Conservation (phyloP, 2,888 invertebrate species). For the Torymus aiolomorphi region DNA sequence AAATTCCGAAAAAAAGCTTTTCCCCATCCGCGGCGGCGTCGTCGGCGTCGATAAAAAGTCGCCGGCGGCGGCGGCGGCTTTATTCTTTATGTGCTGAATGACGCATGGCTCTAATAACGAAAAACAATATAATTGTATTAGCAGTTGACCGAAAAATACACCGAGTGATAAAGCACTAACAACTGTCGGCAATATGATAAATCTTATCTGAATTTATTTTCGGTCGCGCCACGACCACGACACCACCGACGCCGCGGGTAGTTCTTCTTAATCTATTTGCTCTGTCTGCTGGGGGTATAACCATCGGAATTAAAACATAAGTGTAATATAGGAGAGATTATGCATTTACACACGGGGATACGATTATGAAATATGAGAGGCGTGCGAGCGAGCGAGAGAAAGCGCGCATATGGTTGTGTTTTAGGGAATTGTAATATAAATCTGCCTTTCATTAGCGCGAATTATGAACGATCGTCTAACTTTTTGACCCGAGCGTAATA, state of each 20-base stretch:
- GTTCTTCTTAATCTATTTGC: slow-evolving; percentile 32
- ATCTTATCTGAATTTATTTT: slow-evolving; percentile 39
- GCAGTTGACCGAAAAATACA: slow-evolving; percentile 31
- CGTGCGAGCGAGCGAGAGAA: background rate
- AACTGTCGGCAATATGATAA: slow-evolving; percentile 25
- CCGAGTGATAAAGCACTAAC: slow-evolving; percentile 32
- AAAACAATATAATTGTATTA: slow-evolving; percentile 38
- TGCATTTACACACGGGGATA: slow-evolving; percentile 5
- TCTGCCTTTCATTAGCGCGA: slow-evolving; percentile 10
- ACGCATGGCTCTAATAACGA: slow-evolving; percentile 25
- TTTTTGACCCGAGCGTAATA: background rate
- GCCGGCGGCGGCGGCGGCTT: too few relatives aligned
- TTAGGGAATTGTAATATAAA: background rate
- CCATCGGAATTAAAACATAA: slow-evolving; percentile 31
- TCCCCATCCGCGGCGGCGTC: too few relatives aligned
- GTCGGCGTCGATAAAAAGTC: too few relatives aligned
- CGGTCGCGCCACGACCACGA: background rate
- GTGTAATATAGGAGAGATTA: background rate
- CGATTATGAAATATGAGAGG: slow-evolving; percentile 30
- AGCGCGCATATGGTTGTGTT: too few relatives aligned
- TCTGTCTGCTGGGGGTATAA: slow-evolving; percentile 7
- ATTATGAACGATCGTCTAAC: slow-evolving; percentile 14
- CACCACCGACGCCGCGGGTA: background rate
- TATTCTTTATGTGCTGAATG: slow-evolving; percentile 11
- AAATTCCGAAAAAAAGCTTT: too few relatives aligned